Conservation (phyloP, 2,888 invertebrate genomes). For the Mythimna loreyi region DNA sequence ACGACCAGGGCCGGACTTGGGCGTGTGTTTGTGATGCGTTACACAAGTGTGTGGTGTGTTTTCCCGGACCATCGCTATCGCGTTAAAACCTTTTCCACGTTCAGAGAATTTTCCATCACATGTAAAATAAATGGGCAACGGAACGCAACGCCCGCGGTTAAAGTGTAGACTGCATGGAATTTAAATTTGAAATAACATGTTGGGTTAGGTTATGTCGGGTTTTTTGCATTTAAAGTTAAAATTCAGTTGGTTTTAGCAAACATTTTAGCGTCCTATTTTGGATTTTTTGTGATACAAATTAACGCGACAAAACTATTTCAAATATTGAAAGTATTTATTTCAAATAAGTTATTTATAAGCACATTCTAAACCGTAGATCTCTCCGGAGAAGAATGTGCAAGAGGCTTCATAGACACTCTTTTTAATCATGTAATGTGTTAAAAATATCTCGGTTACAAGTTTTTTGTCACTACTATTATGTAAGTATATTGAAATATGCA, state of each 20-base stretch:
- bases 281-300: not conserved
- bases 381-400: no score
- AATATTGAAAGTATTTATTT: no score
- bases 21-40: conserved; percentile 27
- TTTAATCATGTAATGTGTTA: no score
- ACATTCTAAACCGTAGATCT: no score
- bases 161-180: conserved; percentile 55
- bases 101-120: conserved; percentile 66
- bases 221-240: conserved; percentile 23
- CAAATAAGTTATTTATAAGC: no score
- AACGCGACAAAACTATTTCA: no score
- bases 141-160: conserved; percentile 34
- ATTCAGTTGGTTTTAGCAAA: conserved; percentile 14
- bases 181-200: conserved; percentile 55
- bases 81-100: conserved; percentile 60
- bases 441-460: no score
- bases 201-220: conserved; percentile 3
- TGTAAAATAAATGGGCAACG: conserved; percentile 62
- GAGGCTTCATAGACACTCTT: no score
- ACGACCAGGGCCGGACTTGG: conserved; percentile 8
- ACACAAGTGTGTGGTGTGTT: conserved; percentile 18
- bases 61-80: conserved; percentile 32
- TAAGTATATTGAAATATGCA: no score
- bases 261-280: not conserved
- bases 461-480: no score